Percentiles rank a stretch among this genome's conserved stretches.
Conservation (phyloP, 2,888 invertebrate genomes). For the Hololepta plana region DNA sequence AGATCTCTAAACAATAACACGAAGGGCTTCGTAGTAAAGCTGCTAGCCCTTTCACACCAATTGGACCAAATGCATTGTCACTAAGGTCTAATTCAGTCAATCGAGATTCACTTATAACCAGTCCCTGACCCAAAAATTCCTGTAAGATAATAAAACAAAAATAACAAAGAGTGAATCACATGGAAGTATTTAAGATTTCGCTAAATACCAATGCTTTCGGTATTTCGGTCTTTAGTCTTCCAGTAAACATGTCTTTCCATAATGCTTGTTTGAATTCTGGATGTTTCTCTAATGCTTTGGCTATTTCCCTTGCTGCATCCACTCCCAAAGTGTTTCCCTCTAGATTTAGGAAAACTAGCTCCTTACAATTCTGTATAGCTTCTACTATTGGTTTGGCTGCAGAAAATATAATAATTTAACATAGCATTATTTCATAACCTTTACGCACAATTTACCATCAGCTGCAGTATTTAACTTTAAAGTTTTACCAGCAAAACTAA, state of each 20-base stretch:
- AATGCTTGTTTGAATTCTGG: constrained; percentile 64
- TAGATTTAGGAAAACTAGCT: constrained; percentile 57
- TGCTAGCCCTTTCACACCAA: constrained; percentile 78
- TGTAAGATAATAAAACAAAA: constrained; percentile 14
- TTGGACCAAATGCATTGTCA: constrained; percentile 94
- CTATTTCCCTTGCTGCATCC: constrained; percentile 70
- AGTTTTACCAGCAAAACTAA: constrained; percentile 66
- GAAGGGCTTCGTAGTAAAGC: constrained; percentile 65
- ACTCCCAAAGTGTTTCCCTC: constrained; percentile 91
- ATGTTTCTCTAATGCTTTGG: constrained; percentile 57
- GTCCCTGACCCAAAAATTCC: constrained; percentile 58
- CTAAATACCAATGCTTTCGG: constrained; percentile 73
- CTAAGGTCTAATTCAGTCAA: constrained; percentile 80
- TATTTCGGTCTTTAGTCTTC: constrained; percentile 87
- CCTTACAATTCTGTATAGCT: constrained; percentile 50
- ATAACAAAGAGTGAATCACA: constrained; percentile 1
- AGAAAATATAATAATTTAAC: constrained; percentile 10
- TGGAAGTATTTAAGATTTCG: background rate
- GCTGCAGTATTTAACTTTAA: constrained; percentile 59
- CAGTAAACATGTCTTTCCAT: constrained; percentile 96
- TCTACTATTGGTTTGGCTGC: constrained; percentile 55
- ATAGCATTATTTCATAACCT: constrained; percentile 2
- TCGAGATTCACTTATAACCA: constrained; percentile 61
- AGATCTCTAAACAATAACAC: constrained; percentile 65
- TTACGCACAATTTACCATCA: constrained; percentile 45